Evolutionary conservation across 2,113 vertebrate genomes (phyloP).

Genomic region (Pitta sordida): DNA sequence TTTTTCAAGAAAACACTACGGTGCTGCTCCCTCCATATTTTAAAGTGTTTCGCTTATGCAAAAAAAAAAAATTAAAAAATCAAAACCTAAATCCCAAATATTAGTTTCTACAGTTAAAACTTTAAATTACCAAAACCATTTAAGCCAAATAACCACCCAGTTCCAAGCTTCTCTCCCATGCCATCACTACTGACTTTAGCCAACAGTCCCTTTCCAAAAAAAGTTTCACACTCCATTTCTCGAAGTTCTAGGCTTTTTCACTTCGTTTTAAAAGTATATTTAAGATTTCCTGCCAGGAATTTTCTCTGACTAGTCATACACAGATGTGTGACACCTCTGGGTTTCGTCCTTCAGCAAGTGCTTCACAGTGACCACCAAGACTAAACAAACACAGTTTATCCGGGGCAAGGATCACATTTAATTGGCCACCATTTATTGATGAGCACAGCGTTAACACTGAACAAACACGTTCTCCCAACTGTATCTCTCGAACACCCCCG

Average conservation of each 20-base stretch:
- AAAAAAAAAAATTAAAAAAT: background rate
- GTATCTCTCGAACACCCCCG: accelerated
- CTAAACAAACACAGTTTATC: background rate
- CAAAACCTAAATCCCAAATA: background rate
- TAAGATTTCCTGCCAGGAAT: background rate
- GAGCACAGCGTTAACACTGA: background rate
- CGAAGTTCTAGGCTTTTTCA: background rate
- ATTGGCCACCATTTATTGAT: background rate
- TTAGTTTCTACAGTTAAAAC: background rate
- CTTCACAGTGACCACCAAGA: background rate
- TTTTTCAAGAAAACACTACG: background rate
- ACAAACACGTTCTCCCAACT: background rate
- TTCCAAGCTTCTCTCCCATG: background rate
- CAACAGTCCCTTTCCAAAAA: accelerated
- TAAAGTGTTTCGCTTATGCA: background rate
- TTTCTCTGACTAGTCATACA: background rate
- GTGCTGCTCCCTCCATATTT: accelerated
- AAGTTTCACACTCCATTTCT: background rate
- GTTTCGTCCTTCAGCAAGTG: background rate
- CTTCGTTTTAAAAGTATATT: background rate
- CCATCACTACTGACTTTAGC: background rate
- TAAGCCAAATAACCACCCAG: background rate
- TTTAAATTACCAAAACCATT: background rate
- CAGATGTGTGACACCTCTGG: background rate
- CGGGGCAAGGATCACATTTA: background rate